These are phyloP conservation scores for Tretioscincus oriximinensis DNA, from an alignment of 2,113 vertebrate species.

Conservation along the genomic window DNA sequence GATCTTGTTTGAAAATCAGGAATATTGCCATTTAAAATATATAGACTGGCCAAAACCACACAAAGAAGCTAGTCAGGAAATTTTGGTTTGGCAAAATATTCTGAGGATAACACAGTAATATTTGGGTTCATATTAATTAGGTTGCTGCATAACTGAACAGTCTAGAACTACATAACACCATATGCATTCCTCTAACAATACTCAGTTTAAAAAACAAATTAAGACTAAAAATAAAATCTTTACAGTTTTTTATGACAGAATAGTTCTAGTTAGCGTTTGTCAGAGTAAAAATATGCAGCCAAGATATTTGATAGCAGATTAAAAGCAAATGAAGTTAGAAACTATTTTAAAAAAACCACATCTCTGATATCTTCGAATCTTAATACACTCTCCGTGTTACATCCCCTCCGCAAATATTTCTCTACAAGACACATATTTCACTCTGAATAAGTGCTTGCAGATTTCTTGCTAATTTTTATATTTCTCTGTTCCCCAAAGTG, in stretches of 20 bases:
- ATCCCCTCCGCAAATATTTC: slow-evolving; percentile 8
- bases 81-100: background rate
- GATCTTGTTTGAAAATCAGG: background rate
- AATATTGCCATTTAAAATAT: background rate
- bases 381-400: background rate
- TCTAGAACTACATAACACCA: background rate
- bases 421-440: slow-evolving; percentile 3
- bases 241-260: background rate
- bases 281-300: background rate
- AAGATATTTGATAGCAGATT: background rate
- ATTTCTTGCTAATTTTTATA: slow-evolving; percentile 21
- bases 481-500: background rate
- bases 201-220: too few species aligned
- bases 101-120: background rate
- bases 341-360: background rate
- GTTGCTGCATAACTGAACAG: background rate
- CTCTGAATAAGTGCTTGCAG: slow-evolving; percentile 32
- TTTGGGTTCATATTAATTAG: slow-evolving; percentile 1
- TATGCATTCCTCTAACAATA: background rate
- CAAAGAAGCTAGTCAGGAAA: background rate
- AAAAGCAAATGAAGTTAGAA: slow-evolving; percentile 12
- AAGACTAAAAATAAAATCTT: background rate
- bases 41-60: background rate
- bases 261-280: background rate
- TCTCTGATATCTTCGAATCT: slow-evolving; percentile 22